phyloP scores from a whole-genome alignment of 92 coral and sea anemone species.

The Actinostola sp. region DNA sequence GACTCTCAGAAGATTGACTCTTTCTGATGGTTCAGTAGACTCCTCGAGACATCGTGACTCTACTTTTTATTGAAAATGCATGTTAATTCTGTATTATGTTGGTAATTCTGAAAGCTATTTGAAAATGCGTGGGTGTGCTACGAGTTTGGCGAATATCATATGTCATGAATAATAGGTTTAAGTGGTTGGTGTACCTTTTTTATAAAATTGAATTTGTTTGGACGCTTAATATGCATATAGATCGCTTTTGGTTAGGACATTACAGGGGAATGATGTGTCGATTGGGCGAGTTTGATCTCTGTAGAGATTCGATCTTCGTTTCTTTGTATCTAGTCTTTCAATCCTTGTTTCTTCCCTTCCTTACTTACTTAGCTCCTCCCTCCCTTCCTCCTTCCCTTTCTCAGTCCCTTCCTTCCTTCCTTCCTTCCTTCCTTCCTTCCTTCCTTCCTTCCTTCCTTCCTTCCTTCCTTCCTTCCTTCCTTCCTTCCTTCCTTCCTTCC shows the following conservation, averaged over 20 bases:
- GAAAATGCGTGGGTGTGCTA: conserved; percentile 14
- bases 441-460: too few relatives aligned
- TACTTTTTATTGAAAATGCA: conserved; percentile 8
- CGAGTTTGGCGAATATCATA: background rate
- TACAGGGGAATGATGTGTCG: too few relatives aligned
- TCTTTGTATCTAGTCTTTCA: too few relatives aligned
- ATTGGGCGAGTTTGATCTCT: too few relatives aligned
- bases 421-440: too few relatives aligned
- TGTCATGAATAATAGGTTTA: conserved; percentile 4
- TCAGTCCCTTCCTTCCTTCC: too few relatives aligned
- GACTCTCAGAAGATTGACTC: too few relatives aligned
- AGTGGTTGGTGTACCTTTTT: conserved; percentile 11
- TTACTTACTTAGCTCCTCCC: too few relatives aligned
- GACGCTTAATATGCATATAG: conserved; percentile 1
- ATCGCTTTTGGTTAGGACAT: background rate
- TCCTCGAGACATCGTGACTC: background rate
- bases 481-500: background rate
- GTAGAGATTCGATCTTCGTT: too few relatives aligned
- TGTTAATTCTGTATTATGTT: conserved; percentile 6
- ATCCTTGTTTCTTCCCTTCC: too few relatives aligned
- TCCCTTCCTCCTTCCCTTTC: too few relatives aligned
- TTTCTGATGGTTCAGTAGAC: background rate
- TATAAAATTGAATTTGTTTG: background rate
- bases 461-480: too few relatives aligned
- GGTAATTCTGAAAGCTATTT: conserved; percentile 9